These are phyloP conservation scores for Spheniscus mendiculus DNA, from an alignment of 2,113 vertebrate species.

Conservation along the genomic window DNA sequence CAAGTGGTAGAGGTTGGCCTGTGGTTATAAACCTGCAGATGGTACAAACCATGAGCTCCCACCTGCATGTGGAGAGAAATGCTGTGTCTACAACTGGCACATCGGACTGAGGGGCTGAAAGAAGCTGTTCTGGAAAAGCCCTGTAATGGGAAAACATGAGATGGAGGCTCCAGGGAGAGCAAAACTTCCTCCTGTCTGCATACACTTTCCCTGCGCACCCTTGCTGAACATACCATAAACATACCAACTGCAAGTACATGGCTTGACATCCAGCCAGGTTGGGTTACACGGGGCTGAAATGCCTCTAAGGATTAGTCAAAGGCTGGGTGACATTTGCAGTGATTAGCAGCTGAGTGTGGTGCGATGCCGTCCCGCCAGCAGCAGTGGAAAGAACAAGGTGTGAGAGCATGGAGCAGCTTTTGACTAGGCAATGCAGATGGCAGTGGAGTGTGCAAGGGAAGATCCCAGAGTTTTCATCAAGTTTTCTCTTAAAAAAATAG, in stretches of 20 bases:
- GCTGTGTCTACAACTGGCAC: background rate
- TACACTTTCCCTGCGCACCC: background rate
- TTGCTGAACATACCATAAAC: background rate
- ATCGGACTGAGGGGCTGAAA: background rate
- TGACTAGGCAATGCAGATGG: background rate
- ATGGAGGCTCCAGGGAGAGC: background rate
- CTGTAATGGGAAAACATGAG: background rate
- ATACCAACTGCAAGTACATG: background rate
- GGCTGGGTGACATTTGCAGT: background rate
- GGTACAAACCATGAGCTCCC: background rate
- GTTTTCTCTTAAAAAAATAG: background rate
- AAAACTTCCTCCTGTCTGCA: background rate
- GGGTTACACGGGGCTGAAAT: background rate
- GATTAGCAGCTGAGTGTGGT: background rate
- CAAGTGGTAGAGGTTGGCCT: background rate
- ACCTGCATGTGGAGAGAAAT: background rate
- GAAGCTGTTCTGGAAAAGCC: background rate
- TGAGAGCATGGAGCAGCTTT: background rate
- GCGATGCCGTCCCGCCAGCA: background rate
- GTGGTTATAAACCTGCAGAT: background rate
- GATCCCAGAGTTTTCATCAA: background rate
- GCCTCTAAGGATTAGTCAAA: background rate
- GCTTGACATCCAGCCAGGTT: background rate
- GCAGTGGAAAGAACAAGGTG: background rate
- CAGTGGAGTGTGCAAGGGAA: background rate